Conservation (phyloP, 1,140 invertebrate genomes). For the Eubasilissa regina region DNA sequence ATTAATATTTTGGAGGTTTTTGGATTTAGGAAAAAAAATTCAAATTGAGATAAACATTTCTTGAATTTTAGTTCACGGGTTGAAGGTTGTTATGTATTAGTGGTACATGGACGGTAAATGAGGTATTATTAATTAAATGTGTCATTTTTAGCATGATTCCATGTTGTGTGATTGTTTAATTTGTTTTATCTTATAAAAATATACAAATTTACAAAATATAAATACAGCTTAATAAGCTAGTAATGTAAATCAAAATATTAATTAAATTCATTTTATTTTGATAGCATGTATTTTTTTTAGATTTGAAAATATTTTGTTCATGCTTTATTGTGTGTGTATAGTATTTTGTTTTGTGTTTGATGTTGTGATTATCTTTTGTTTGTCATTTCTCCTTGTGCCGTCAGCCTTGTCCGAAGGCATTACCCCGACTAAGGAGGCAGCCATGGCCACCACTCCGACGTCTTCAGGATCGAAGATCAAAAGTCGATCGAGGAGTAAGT, state of each 20-base stretch:
- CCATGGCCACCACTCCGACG: slow-evolving; percentile 65
- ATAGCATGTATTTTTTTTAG: no score
- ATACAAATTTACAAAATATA: neutral
- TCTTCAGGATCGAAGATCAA: slow-evolving; percentile 75
- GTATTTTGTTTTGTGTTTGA: slow-evolving; percentile 26
- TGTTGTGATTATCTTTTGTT: slow-evolving; percentile 55
- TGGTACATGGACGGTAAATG: slow-evolving; percentile 22
- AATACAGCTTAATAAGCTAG: neutral
- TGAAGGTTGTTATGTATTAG: neutral
- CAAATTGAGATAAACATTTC: neutral
- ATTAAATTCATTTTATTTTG: no score
- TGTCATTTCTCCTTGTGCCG: slow-evolving; percentile 60
- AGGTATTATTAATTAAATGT: slow-evolving; percentile 8
- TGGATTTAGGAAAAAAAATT: slow-evolving; percentile 12
- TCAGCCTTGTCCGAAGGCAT: slow-evolving; percentile 64
- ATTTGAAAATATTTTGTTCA: neutral
- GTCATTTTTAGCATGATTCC: neutral
- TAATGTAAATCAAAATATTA: neutral
- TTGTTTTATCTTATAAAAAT: neutral
- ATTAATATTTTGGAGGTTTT: slow-evolving; percentile 18
- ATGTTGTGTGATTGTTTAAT: no score
- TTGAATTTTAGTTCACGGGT: slow-evolving; percentile 4
- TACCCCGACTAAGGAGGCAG: slow-evolving; percentile 59
- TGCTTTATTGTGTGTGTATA: slow-evolving; percentile 11
- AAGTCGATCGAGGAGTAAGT: slow-evolving; percentile 89